A percentile compares a stretch with the other conserved stretches of the same genome.
phyloP scores from a whole-genome alignment of 2,113 vertebrate genomes.

The Chaenogobius annularis region DNA sequence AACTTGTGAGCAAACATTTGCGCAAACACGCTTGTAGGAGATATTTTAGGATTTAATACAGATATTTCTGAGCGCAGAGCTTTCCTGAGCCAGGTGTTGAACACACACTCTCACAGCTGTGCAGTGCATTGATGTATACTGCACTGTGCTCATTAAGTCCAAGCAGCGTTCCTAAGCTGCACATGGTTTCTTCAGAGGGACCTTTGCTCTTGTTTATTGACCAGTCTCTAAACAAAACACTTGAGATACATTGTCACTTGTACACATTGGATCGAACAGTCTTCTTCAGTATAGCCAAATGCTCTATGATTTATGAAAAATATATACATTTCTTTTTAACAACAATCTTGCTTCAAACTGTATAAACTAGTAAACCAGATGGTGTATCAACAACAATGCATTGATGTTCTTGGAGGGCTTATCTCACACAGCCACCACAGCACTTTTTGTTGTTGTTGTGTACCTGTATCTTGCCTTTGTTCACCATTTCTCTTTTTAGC shows the following conservation, averaged over 20 bases:
- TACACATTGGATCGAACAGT: too few species aligned
- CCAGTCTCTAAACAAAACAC: slow-evolving; percentile 53
- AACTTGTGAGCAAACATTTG: background rate
- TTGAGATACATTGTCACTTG: slow-evolving; percentile 22
- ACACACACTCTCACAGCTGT: slow-evolving; percentile 20
- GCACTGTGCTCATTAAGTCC: slow-evolving; percentile 15
- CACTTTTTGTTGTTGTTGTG: slow-evolving; percentile 21
- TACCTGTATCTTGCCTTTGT: slow-evolving; percentile 44
- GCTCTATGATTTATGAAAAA: too few species aligned
- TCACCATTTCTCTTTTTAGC: slow-evolving; percentile 56
- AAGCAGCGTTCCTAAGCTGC: slow-evolving; percentile 21
- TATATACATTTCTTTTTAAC: background rate
- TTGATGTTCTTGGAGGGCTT: slow-evolving; percentile 14
- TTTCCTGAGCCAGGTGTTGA: slow-evolving; percentile 10
- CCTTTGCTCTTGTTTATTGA: slow-evolving; percentile 33
- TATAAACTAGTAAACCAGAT: background rate
- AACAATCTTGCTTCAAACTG: background rate
- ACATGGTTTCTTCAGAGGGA: slow-evolving; percentile 32
- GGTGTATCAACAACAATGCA: slow-evolving; percentile 36
- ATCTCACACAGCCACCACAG: slow-evolving; percentile 42
- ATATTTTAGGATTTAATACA: slow-evolving; percentile 2
- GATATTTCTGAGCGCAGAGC: background rate
- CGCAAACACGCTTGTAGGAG: background rate
- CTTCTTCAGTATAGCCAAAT: slow-evolving; percentile 9
- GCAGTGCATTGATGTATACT: slow-evolving; percentile 20